Percentiles rank a stretch among this genome's conserved stretches.
Conservation (phyloP, 2,888 invertebrate species). For the Uropetala carovei region DNA sequence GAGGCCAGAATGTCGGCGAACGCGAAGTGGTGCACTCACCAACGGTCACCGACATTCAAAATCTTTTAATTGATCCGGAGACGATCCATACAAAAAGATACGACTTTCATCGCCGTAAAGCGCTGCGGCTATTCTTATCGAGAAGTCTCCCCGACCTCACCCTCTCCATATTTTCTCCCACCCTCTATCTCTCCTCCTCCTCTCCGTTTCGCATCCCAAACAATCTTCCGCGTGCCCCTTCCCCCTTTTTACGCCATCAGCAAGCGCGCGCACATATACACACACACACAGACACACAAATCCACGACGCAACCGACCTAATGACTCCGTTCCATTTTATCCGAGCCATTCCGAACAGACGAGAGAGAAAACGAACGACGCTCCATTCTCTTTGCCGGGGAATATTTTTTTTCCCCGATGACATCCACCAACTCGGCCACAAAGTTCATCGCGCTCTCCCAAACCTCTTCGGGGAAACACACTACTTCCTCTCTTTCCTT, state of each 20-base stretch:
- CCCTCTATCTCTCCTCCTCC: not conserved
- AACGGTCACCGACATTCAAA: slow-evolving; percentile 27
- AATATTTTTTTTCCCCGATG: slow-evolving; percentile 49
- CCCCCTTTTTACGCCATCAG: not conserved
- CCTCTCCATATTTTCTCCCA: not conserved
- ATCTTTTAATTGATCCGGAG: not conserved
- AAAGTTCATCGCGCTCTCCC: not conserved
- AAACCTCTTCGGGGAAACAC: not conserved
- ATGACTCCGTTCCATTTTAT: slow-evolving; percentile 57
- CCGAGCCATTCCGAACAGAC: slow-evolving; percentile 26
- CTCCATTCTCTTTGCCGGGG: not conserved
- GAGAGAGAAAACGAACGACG: not conserved
- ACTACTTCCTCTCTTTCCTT: not conserved
- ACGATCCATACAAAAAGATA: not conserved
- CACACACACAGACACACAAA: slow-evolving; percentile 3
- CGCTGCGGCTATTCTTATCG: not conserved
- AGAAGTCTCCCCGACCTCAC: not conserved
- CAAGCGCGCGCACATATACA: not conserved
- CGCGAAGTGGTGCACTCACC: not conserved
- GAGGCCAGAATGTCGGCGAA: no score
- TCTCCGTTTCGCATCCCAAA: not conserved
- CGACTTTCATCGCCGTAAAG: not conserved
- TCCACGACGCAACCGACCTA: slow-evolving; percentile 33
- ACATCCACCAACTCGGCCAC: slow-evolving; percentile 57
- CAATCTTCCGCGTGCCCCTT: not conserved